Base-by-base conservation (phyloP, 2,888 invertebrate genomes). In the Dysmachus trigonus region DNA sequence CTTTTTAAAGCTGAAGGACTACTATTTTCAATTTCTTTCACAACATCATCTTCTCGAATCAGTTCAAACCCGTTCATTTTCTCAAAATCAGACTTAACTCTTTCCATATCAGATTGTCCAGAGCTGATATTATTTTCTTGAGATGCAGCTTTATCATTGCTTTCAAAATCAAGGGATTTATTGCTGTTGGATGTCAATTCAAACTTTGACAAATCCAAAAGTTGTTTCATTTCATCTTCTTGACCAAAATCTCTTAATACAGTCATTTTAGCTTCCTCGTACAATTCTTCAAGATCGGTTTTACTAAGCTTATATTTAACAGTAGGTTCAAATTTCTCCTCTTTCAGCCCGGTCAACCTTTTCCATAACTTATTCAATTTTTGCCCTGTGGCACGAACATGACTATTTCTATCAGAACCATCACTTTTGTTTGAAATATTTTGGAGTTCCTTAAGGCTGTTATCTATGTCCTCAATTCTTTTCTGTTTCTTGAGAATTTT, bases 361-460 rank as follows among this genome's bases (percentile, higher is more conserved):
- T 90, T 89, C 93, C 93, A 93, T 27, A 93, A 88, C 87, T 91
- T 91, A 89, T 93, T 93, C 41, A 93, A 89, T 88, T 92, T 92
- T 10, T 88, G 89, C 10, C 93, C 93, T 83, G 88, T 89, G 41
- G 89, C 90, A 6, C 90, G 88, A 13, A 91, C 90, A 88, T 88
- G 89, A 76, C 90, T 89, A 84, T 53, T 72, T 41, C 35, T 73
- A 1, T 27, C 72, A 18, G 30, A 18, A 15, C 47, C 73, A 10
- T 84, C 84, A 47, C 31, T 41, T 33, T 74, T 27, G 13, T 31
- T 8, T 10, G 90, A 89, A 74, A 90, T 89, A 85, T 87, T 90
- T 86, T 89, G 89, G 33, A 91, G 86, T 85, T 90, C 90, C 38
- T 88, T 89, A 31, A 91, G 87, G 88, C 91, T 91, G 86, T 89